Evolutionary conservation across 2,113 vertebrate genomes (phyloP), one percentile per base, ranked within the genome.

Genomic region (Sorex araneus): DNA sequence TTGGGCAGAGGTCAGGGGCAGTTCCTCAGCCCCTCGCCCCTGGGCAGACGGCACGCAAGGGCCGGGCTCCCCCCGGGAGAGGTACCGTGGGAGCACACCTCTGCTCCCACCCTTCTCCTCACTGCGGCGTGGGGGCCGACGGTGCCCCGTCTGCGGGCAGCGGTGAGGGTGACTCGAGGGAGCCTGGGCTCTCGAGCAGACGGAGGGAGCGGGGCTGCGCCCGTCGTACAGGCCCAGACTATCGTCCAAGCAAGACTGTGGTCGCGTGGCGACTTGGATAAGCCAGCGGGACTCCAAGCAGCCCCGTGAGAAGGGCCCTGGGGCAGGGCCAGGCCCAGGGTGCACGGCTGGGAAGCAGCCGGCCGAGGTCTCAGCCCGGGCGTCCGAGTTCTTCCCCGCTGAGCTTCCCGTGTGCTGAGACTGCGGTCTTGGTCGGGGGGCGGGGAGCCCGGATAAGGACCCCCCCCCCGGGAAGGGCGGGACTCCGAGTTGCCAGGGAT

Each of bases 381-480:
- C 64, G 15, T 76, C 30, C 74, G 71, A 32, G 27, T 47, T 79
- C 74, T 40, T 63, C 40, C 25, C 6, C 45, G 74, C 93, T 92
- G 87, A 6, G 23, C 57, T 30, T 12, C 47, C 13, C 81, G 23
- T 75, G 27, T 71, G n/a, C 67, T 92, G 36, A 90, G 87, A 78
- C 28, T 81, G 82, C 88, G 83, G 82, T 84, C 88, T 94, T 64
- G 71, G 30, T 87, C 76, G 80, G 83, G 88, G 82, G 86, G 57
- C 15, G 92, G 81, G 70, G 74, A 82, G 16, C 79, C 79, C 90
- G 89, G 79, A 90, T 79, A 87, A 94, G 81, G 78, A 91, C 34
- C 69, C 60, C 67, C n/a, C n/a, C n/a, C n/a, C n/a, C n/a, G n/a
- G n/a, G n/a, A n/a, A n/a, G n/a, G n/a, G n/a, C n/a, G n/a, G n/a